phyloP scores from a whole-genome alignment of 2,888 invertebrate species.

The Epirrhoe alternata region DNA sequence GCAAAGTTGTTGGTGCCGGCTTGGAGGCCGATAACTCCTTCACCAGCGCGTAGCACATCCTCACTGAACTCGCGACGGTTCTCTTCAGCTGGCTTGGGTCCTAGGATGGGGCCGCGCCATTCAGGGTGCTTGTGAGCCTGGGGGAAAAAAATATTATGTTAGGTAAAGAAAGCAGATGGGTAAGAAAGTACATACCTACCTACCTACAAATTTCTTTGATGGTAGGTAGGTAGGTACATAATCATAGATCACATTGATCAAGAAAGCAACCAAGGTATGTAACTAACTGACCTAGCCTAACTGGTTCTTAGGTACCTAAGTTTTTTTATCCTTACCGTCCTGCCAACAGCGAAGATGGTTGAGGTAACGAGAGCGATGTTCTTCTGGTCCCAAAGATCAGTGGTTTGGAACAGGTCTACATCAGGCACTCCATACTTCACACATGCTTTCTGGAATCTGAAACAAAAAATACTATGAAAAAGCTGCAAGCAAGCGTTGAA shows the following conservation, averaged over 20 bases:
- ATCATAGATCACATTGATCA: too few relatives aligned
- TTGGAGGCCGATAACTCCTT: constrained; percentile 93
- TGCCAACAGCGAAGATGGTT: constrained; percentile 94
- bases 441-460: constrained; percentile 93
- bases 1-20: constrained; percentile 95
- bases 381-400: constrained; percentile 95
- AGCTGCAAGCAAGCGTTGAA: too few relatives aligned
- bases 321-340: constrained; percentile 86
- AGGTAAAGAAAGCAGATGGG: neutral
- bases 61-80: constrained; percentile 93
- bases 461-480: constrained; percentile 8
- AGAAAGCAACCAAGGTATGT: too few relatives aligned
- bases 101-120: constrained; percentile 92
- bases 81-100: constrained; percentile 94
- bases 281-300: too few relatives aligned
- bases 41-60: constrained; percentile 92
- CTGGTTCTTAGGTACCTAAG: neutral
- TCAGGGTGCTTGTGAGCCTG: constrained; percentile 93
- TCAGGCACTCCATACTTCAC: constrained; percentile 93
- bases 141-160: constrained; percentile 24
- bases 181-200: neutral
- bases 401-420: constrained; percentile 95
- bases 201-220: too few relatives aligned
- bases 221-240: neutral
- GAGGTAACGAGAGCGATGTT: constrained; percentile 95